These are phyloP conservation scores for Perizoma flavofasciatum DNA, from an alignment of 2,888 invertebrate species.

Conservation along the genomic window DNA sequence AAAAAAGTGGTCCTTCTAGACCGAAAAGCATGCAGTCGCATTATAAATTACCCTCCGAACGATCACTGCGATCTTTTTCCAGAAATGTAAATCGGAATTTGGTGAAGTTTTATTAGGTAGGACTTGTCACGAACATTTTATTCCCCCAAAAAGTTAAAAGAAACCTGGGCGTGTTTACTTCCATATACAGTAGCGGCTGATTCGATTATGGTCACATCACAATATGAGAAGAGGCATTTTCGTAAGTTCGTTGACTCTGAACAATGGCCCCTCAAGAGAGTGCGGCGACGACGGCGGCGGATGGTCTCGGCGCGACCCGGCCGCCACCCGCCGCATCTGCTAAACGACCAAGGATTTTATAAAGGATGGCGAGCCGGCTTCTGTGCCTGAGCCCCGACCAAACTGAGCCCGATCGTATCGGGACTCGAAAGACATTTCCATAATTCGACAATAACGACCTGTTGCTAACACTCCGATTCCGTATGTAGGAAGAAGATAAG, in stretches of 20 bases:
- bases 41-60: conserved; percentile 26
- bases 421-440: conserved; percentile 31
- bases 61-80: conserved; percentile 41
- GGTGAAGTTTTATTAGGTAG: conserved; percentile 36
- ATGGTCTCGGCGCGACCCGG: conserved; percentile 45
- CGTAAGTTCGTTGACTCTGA: conserved; percentile 79
- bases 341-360: conserved; percentile 67
- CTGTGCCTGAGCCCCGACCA: conserved; percentile 32
- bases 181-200: conserved; percentile 75
- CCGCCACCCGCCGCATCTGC: conserved; percentile 67
- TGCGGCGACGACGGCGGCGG: conserved; percentile 47
- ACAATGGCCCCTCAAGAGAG: conserved; percentile 71
- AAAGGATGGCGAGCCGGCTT: conserved; percentile 58
- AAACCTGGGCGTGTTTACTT: conserved; percentile 65
- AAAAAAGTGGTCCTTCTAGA: conserved; percentile 23
- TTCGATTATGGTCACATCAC: conserved; percentile 81
- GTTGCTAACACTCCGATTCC: conserved; percentile 33
- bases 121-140: conserved; percentile 58
- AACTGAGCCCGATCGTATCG: conserved; percentile 14
- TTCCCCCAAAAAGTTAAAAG: conserved; percentile 66
- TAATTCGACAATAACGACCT: conserved; percentile 37
- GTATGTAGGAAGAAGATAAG: conserved; percentile 18
- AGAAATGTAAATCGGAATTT: conserved; percentile 43
- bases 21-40: conserved; percentile 12
- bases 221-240: conserved; percentile 79